Evolutionary conservation across 2,797 vertebrate genomes (phyloP).

Genomic region (Echeneis naucrates): DNA sequence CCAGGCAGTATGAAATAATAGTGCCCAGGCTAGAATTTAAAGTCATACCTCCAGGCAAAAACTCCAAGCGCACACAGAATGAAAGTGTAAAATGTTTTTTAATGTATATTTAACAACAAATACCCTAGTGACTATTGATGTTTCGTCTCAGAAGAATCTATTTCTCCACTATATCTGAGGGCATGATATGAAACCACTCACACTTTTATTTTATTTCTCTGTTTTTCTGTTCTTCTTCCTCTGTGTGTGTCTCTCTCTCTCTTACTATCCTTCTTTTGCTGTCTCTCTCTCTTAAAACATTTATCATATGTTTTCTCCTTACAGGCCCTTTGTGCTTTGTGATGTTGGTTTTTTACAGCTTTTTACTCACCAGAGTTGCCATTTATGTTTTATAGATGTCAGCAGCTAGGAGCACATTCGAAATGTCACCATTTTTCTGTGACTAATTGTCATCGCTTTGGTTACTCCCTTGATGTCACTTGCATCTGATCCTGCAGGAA

Average conservation of each 20-base stretch:
- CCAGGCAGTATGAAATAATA: conserved; percentile 86
- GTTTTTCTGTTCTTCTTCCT: conserved; percentile 71
- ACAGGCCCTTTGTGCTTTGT: conserved; percentile 84
- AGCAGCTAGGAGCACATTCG: conserved; percentile 72
- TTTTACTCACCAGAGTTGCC: conserved; percentile 81
- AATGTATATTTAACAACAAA: conserved; percentile 99
- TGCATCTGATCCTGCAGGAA: conserved; percentile 63
- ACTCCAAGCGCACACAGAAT: conserved; percentile 91
- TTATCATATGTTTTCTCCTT: conserved; percentile 86
- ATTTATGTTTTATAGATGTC: conserved; percentile 86
- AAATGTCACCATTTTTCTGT: conserved; percentile 75
- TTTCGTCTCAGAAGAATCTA: conserved; percentile 91
- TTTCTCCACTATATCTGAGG: conserved; percentile 87
- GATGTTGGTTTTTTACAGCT: conserved; percentile 86
- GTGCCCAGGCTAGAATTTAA: conserved; percentile 91
- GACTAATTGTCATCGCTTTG: conserved; percentile 80
- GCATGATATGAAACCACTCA: conserved; percentile 88
- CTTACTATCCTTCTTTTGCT: conserved; percentile 73
- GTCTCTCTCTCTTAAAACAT: conserved; percentile 87
- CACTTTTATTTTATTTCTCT: conserved; percentile 79
- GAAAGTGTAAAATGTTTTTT: conserved; percentile 99
- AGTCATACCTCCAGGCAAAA: conserved; percentile 96
- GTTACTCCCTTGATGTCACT: conserved; percentile 76
- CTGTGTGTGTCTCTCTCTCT: conserved; percentile 85
- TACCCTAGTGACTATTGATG: conserved; percentile 96